Conservation (phyloP, 2,113 vertebrate genomes). For the Panthera leo region DNA sequence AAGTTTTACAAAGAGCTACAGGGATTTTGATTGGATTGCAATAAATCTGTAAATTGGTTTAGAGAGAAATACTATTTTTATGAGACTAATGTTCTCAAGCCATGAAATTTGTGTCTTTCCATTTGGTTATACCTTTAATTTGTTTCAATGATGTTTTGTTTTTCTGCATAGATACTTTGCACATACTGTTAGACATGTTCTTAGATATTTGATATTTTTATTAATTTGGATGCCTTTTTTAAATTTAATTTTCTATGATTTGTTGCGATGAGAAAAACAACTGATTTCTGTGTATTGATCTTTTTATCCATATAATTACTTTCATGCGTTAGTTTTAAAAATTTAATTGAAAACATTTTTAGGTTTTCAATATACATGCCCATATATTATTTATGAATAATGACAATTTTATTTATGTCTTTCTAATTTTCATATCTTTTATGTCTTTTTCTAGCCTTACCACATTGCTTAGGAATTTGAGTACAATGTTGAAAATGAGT, state of each 20-base stretch:
- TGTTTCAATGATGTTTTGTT: neutral
- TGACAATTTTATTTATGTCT: neutral
- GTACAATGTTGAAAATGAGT: neutral
- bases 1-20: neutral
- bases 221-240: neutral
- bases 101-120: neutral
- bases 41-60: neutral
- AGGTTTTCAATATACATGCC: neutral
- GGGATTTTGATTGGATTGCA: neutral
- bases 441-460: neutral
- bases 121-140: slow-evolving; percentile 15
- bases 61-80: neutral
- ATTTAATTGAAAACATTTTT: neutral
- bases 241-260: neutral
- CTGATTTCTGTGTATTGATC: neutral
- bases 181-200: neutral
- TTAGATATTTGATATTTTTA: neutral
- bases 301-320: neutral
- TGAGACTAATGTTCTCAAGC: neutral
- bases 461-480: neutral
- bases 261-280: slow-evolving; percentile 1
- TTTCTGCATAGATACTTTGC: neutral
- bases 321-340: slow-evolving; percentile 10
- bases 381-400: neutral
- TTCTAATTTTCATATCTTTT: neutral